phyloP scores from a whole-genome alignment of 2,888 invertebrate species.

The Eupelmus urozonus region DNA sequence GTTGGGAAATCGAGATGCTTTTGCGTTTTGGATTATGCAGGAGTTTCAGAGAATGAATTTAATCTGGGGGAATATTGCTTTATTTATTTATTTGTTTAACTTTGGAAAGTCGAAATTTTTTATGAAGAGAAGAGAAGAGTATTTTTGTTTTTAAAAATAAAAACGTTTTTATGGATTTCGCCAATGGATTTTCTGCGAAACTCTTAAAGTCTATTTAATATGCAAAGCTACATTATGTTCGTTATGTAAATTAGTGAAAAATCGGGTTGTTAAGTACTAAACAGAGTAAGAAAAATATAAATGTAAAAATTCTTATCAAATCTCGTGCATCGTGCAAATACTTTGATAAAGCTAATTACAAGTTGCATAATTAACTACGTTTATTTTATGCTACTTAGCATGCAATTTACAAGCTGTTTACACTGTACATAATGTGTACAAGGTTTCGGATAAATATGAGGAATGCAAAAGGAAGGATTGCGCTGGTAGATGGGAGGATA shows the following conservation, averaged over 20 bases:
- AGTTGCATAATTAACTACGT: not conserved
- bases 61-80: too few relatives aligned
- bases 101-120: too few relatives aligned
- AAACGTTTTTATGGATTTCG: too few relatives aligned
- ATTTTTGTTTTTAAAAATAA: too few relatives aligned
- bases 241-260: not conserved
- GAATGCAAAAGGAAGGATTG: not conserved
- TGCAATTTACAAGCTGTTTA: constrained; percentile 25
- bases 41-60: too few relatives aligned
- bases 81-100: too few relatives aligned
- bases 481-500: too few relatives aligned
- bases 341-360: not conserved
- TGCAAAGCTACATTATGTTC: not conserved
- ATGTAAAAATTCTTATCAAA: not conserved
- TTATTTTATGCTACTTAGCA: not conserved
- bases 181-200: not conserved
- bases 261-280: not conserved
- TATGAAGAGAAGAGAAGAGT: too few relatives aligned
- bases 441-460: not conserved
- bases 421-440: not conserved
- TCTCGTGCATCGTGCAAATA: constrained; percentile 14
- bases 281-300: too few relatives aligned
- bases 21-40: too few relatives aligned
- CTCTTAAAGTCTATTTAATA: not conserved
- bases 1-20: too few relatives aligned